Evolutionary conservation across 1,140 invertebrate genomes (phyloP), one percentile per base, ranked within the genome.

Genomic region (Chironomus tepperi): DNA sequence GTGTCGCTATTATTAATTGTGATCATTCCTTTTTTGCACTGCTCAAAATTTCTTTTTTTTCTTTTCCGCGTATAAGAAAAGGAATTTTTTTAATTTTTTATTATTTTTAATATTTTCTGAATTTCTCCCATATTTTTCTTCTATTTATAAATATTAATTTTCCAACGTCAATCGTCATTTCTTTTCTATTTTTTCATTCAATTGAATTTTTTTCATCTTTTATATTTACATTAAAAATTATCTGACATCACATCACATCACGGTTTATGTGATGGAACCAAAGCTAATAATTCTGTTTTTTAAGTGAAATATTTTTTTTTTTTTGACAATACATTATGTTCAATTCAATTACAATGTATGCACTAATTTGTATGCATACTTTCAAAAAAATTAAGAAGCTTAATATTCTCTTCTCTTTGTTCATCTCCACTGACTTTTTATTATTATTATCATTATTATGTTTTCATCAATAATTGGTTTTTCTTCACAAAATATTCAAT

Each of bases 151-250:
- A 57, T n/a, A 57, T 57, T 34, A 34, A 34, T 34, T 34, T 57
- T 57, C 47, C 47, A 57, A 57, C 47, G 47, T 57, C 47, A 57
- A 57, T 57, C 12, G 9, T 57, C 47, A 57, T n/a, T 57, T 57
- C 43, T 47, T 47, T 10, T 47, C n/a, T 34, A 34, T 34, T 34
- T n/a, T n/a, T 57, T 57, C 47, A 57, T 57, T 57, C 47, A 57
- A 57, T 57, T n/a, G 47, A 57, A 57, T 12, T 57, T 57, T 57
- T 57, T 34, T 34, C 5, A 1, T 34, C 24, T 34, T 34, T 34
- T 34, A 34, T 57, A 57, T 57, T 57, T 57, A 57, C 47, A 57
- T n/a, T 34, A 57, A 57, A 57, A 57, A 57, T 57, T n/a, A 57
- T 57, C 12, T 12, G 47, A 57, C 47, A 57, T 47, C 15, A 47